A percentile compares a stretch with the other conserved stretches of the same genome.
These are phyloP conservation scores for Lipophrys pholis DNA, from an alignment of 2,113 vertebrate genomes.

Conservation along the genomic window DNA sequence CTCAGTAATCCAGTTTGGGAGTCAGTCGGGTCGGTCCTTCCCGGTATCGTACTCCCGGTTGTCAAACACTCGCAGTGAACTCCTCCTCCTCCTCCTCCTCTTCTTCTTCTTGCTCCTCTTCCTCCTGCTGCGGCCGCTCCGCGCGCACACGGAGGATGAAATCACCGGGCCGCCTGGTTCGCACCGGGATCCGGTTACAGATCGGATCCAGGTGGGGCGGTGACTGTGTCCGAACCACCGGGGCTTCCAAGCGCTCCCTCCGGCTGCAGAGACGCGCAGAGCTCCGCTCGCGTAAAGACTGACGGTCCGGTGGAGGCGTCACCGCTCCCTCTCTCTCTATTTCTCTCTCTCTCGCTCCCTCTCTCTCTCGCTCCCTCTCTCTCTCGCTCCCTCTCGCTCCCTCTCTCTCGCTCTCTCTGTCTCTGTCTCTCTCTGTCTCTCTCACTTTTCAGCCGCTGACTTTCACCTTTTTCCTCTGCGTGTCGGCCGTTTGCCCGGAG, in stretches of 20 bases:
- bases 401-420: background rate
- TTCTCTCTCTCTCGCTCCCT: too few relatives aligned
- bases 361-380: too few relatives aligned
- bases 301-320: too few relatives aligned
- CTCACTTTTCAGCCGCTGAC: background rate
- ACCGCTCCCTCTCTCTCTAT: too few relatives aligned
- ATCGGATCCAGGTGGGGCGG: constrained; percentile 54
- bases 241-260: too few relatives aligned
- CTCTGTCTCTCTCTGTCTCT: background rate
- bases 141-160: constrained; percentile 4
- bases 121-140: constrained; percentile 21
- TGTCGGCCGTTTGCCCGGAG: constrained; percentile 45
- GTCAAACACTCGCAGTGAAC: constrained; percentile 55
- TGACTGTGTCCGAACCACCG: too few relatives aligned
- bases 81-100: constrained; percentile 1
- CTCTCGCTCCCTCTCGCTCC: too few relatives aligned
- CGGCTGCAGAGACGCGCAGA: too few relatives aligned
- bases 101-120: too few relatives aligned
- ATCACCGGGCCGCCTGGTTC: constrained; percentile 3
- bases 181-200: constrained; percentile 44
- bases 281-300: too few relatives aligned
- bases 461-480: constrained; percentile 30
- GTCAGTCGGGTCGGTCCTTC: constrained; percentile 74
- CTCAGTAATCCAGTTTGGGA: constrained; percentile 70
- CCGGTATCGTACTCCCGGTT: constrained; percentile 52